These are phyloP conservation scores for Isurus oxyrinchus DNA, from an alignment of 2,113 vertebrate genomes.

Conservation along the genomic window DNA sequence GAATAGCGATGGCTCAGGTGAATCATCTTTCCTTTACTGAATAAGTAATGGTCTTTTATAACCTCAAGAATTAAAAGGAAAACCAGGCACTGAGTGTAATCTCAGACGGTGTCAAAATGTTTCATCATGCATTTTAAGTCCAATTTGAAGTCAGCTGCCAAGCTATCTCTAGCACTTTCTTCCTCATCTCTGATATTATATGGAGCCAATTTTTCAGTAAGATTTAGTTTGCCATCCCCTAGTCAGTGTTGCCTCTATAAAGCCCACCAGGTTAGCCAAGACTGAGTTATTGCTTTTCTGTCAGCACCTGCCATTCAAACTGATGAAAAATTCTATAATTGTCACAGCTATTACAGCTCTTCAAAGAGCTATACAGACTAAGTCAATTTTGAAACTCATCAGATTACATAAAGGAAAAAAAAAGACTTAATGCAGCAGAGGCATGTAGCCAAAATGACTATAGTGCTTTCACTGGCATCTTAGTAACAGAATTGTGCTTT, in stretches of 20 bases:
- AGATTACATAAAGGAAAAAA: slow-evolving; percentile 36
- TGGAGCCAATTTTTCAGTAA: not conserved
- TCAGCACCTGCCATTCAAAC: slow-evolving; percentile 37
- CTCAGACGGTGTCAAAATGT: slow-evolving; percentile 10
- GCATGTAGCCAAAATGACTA: slow-evolving; percentile 19
- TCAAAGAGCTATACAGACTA: slow-evolving; percentile 34
- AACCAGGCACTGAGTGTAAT: not conserved
- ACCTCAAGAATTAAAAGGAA: not conserved
- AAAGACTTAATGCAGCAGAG: slow-evolving; percentile 27
- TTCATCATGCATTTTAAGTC: slow-evolving; percentile 15
- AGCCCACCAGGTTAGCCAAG: not conserved
- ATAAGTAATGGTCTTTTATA: not conserved
- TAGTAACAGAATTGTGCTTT: not conserved
- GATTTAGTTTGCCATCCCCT: not conserved
- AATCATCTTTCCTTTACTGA: not conserved
- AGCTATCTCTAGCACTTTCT: not conserved
- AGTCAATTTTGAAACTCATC: slow-evolving; percentile 39
- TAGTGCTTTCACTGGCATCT: not conserved
- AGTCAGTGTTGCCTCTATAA: not conserved
- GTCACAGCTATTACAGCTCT: slow-evolving; percentile 38
- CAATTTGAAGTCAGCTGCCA: not conserved
- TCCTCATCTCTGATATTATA: not conserved
- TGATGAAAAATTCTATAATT: slow-evolving; percentile 39
- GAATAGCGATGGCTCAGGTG: slow-evolving; percentile 1
- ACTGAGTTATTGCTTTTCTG: slow-evolving; percentile 39